These are phyloP conservation scores for Morus bassanus DNA, from an alignment of 2,797 vertebrate species.

Conservation along the genomic window DNA sequence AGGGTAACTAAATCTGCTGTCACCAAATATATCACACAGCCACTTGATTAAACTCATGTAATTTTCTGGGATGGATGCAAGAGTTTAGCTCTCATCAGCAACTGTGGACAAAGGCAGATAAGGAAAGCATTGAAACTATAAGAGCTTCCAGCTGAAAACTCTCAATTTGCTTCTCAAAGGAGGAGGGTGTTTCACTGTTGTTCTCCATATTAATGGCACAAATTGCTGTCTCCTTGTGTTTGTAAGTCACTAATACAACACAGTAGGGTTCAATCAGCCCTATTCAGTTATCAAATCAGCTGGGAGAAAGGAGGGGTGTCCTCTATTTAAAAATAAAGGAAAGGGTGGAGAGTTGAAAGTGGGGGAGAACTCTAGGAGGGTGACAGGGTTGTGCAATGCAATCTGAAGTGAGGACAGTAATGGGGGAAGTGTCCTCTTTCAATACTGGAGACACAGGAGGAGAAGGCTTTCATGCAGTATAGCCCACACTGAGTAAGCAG, in stretches of 20 bases:
- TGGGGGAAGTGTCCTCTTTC: background rate
- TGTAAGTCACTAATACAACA: background rate
- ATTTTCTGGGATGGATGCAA: slow-evolving; percentile 58
- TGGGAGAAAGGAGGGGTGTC: background rate
- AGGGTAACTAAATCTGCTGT: slow-evolving; percentile 67
- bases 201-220: background rate
- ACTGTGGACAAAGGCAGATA: slow-evolving; percentile 54
- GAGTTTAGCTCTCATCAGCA: slow-evolving; percentile 59
- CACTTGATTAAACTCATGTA: slow-evolving; percentile 72
- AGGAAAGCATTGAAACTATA: background rate
- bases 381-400: background rate
- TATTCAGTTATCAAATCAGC: background rate
- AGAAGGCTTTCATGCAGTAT: background rate
- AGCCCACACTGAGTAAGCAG: background rate
- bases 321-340: background rate
- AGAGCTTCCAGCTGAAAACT: background rate
- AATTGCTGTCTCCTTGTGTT: background rate
- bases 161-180: background rate
- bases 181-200: background rate
- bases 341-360: background rate
- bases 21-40: slow-evolving; percentile 55
- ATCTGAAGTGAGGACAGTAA: background rate
- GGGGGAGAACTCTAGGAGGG: background rate
- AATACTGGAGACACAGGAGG: background rate
- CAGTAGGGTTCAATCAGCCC: background rate